Base-by-base conservation (phyloP, 2,888 invertebrate genomes). In the Lamellibrachia satsuma region DNA sequence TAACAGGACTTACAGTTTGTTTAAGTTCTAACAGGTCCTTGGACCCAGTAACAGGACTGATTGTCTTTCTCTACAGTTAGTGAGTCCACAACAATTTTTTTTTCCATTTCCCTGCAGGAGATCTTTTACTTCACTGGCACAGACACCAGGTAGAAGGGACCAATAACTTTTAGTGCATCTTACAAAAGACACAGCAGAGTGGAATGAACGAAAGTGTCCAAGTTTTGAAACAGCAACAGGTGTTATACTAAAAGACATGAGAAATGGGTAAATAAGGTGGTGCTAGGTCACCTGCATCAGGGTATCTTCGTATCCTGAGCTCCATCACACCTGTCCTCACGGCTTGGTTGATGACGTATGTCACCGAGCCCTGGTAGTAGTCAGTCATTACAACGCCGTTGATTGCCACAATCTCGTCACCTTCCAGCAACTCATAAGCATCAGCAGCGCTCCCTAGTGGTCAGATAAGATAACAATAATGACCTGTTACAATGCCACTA, bases 361-460 rank as follows among this genome's bases (percentile, higher is more conserved):
- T 91, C 39, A 94, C 94, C 8, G 94, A 94, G 93, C 90, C 95
- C 94, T 92, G 94, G 93, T 94, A 95, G 91, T 94, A 94, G 55
- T 94, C 94, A 0, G 91, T 93, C 55, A 95, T 95, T 0, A 93
- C 93, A 55, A 95, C 95, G 0, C 95, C 95, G 92, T 96, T 95
- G 92, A 96, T 93, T 4, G 93, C 91, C 11, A 96, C 90, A 7
- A 97, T 95, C 92, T 96, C 95, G 93, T 97, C 97, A 55, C 96
- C 96, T 15, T 95, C 94, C 94, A 95, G 94, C 91, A 96, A 94
- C 91, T 96, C 96, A 94, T 95, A 95, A 1, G 96, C 95, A 94
- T 96, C 96, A n/a, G 96, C 96, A 91, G 95, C 95, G 93, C 96
- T 95, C 7, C 96, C 96, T 94, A 92, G 15, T 27, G 91, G 90